Evolutionary conservation across 2,888 invertebrate species (phyloP).

Genomic region (Zootermopsis nevadensis): DNA sequence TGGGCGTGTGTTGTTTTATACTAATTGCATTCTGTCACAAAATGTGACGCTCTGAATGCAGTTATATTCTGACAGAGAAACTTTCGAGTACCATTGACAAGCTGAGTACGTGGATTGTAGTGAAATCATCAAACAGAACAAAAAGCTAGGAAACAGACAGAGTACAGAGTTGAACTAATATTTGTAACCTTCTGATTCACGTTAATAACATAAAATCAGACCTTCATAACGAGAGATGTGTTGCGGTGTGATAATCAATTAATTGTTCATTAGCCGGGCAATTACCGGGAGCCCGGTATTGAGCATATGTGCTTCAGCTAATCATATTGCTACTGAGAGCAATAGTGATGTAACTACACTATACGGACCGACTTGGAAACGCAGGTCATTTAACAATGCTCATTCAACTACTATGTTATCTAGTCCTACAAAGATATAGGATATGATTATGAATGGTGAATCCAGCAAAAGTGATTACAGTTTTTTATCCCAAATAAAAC

Average conservation of each 20-base stretch:
- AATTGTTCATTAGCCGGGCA: conserved; percentile 29
- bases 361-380: too few relatives aligned
- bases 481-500: too few relatives aligned
- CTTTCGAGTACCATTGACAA: neutral
- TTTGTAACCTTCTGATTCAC: neutral
- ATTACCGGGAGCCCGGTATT: neutral
- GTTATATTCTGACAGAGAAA: neutral
- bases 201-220: conserved; percentile 14
- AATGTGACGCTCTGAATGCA: neutral
- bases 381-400: too few relatives aligned
- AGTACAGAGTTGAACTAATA: neutral
- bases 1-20: too few relatives aligned
- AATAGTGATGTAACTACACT: neutral
- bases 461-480: too few relatives aligned
- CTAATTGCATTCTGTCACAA: neutral
- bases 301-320: conserved; percentile 7
- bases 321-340: neutral
- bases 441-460: too few relatives aligned
- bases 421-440: too few relatives aligned
- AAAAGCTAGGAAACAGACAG: neutral
- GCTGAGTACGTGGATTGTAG: neutral
- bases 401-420: too few relatives aligned
- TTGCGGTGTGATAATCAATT: conserved; percentile 17
- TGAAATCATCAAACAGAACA: neutral
- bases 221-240: neutral